phyloP scores from a whole-genome alignment of 64 coral and sea anemone species.

The Pocillopora damicornis region DNA sequence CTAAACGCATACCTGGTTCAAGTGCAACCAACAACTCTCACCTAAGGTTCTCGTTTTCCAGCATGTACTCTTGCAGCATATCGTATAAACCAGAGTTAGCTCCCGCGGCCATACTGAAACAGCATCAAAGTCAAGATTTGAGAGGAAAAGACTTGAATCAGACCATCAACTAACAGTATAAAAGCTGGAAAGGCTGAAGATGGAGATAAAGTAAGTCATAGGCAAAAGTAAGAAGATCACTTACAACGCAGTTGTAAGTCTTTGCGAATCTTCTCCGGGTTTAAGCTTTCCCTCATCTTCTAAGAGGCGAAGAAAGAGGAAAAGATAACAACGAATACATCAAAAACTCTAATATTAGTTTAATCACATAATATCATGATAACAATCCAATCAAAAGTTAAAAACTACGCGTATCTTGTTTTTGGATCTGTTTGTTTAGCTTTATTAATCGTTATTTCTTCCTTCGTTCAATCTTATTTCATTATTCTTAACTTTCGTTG shows the following conservation, averaged over 20 bases:
- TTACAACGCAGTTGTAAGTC: conserved; percentile 25
- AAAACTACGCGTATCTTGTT: too few relatives aligned
- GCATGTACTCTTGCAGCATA: conserved; percentile 86
- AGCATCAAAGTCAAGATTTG: not conserved
- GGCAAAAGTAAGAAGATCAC: not conserved
- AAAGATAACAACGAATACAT: not conserved
- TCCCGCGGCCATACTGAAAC: conserved; percentile 51
- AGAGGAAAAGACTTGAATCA: not conserved
- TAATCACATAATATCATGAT: too few relatives aligned
- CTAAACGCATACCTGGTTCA: too few relatives aligned
- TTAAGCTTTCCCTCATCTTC: not conserved
- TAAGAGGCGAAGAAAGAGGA: not conserved
- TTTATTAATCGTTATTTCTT: too few relatives aligned
- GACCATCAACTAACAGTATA: not conserved
- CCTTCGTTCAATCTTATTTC: too few relatives aligned
- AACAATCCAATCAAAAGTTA: too few relatives aligned
- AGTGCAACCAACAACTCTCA: not conserved
- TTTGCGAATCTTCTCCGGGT: conserved; percentile 15
- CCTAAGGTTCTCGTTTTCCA: conserved; percentile 82
- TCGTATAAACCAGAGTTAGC: conserved; percentile 67
- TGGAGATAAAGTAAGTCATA: not conserved
- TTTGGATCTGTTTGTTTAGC: too few relatives aligned
- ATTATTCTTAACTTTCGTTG: too few relatives aligned
- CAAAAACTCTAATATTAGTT: not conserved
- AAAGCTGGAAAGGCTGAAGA: not conserved